Evolutionary conservation across 2,888 invertebrate genomes (phyloP), one percentile per base, ranked within the genome.

Genomic region (Chromoteleia sp.): DNA sequence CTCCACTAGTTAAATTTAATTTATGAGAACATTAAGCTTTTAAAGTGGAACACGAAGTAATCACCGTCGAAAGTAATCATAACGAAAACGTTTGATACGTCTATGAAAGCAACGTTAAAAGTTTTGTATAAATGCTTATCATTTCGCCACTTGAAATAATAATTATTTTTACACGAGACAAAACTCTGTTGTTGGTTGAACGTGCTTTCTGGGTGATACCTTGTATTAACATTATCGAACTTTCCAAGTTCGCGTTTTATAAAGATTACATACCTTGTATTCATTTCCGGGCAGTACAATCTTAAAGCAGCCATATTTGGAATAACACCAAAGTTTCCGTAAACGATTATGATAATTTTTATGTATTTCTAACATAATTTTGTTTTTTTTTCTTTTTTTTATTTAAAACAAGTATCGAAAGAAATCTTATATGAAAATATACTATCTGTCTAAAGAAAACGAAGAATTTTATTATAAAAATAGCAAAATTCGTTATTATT

Each of bases 191-290:
- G 58, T 59, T 25, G 8, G 14, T 25, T 0, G 41, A 41, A 59
- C 58, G 41, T 59, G 58, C 41, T 41, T 39, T 14, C 21, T 41
- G 39, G 21, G 6, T 21, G 12, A 25, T 25, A 6, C 0, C 41
- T 12, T 3, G 58, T 12, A 41, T 59, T 59, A 41, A 41, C 58
- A 41, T 25, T 41, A 39, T 41, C 58, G 25, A 39, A 12, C 41
- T 41, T 19, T 5, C 39, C 41, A 59, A 59, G 25, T 59, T 59
- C 14, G 21, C 39, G 25, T 59, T 59, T 59, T 41, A 59, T 59
- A n/a, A 25, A 41, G 21, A 17, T 25, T 21, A n/a, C 36, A 10
- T 36, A 19, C 19, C 19, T 56, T 56, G 19, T 56, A n/a, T 36
- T 56, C 56, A 19, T 36, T 36, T 56, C 36, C 15, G 54, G 54